Base-by-base conservation (phyloP, 2,113 vertebrate genomes). In the Microtus richardsoni region DNA sequence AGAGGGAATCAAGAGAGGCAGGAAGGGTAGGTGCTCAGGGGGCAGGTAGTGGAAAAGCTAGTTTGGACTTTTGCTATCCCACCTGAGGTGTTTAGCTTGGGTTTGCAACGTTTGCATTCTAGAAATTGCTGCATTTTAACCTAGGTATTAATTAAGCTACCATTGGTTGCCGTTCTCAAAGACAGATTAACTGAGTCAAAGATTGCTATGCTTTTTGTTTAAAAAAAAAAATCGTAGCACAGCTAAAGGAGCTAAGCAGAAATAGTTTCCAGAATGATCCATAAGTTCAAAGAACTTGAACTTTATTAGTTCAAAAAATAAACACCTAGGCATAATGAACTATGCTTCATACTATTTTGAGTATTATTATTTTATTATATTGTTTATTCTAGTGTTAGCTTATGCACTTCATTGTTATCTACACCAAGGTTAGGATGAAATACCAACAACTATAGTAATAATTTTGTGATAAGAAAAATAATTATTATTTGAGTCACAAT, bases 111-210 rank as follows among this genome's bases (percentile, higher is more conserved):
- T 71, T 64, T n/a, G 75, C 75, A 66, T 91, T 96, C 78, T 74
- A 91, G 84, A 78, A 93, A n/a, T 58, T 85, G 66, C 68, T 73
- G 71, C 7, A 13, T 66, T 88, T 92, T 75, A 10, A 75, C 39
- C 10, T 83, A 64, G 86, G 30, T 95, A 92, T 90, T 95, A 90
- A 95, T 94, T 94, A 97, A 97, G 10, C 75, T 36, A 39, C n/a
- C 36, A 17, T 44, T 77, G 36, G 33, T 16, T 71, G 13, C 80
- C 44, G 21, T 83, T 83, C 92, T 94, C n/a, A 87, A 19, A 71
- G n/a, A 83, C 19, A 94, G 28, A 82, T 94, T 96, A 92, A 85
- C 66, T 88, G 70, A 82, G 90, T 88, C 86, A 91, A 78, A 90
- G 19, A 90, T 6, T 41, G 66, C 44, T 73, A 33, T 71, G 87